phyloP scores from a whole-genome alignment of 1,140 invertebrate genomes.

The Drosophila sturtevanti region DNA sequence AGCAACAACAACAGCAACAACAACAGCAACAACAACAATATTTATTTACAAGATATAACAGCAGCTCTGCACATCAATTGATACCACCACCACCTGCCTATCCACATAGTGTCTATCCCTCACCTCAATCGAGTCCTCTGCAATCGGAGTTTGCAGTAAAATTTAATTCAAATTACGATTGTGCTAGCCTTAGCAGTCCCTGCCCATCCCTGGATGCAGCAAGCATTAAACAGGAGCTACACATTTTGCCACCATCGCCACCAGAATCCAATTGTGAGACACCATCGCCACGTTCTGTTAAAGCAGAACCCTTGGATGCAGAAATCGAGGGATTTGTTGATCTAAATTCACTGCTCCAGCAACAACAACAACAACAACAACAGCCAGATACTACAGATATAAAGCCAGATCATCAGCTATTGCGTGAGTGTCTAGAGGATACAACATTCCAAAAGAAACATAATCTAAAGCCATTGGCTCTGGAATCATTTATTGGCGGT shows the following conservation, averaged over 20 bases:
- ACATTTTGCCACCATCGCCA: conserved; percentile 80
- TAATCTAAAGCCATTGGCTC: conserved; percentile 89
- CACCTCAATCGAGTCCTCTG: conserved; percentile 75
- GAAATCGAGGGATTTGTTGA: conserved; percentile 77
- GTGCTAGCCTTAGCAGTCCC: conserved; percentile 72
- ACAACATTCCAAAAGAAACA: conserved; percentile 92
- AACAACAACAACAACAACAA: conserved; percentile 46
- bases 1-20: conserved; percentile 41
- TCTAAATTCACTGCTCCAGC: conserved; percentile 71
- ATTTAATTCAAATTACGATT: conserved; percentile 64
- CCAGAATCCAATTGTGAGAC: conserved; percentile 82
- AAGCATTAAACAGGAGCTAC: conserved; percentile 79
- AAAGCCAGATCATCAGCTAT: conserved; percentile 88
- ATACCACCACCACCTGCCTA: conserved; percentile 70
- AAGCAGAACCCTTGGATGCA: conserved; percentile 77
- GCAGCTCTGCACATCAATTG: conserved; percentile 42
- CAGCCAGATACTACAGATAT: conserved; percentile 51
- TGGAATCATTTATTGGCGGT: conserved; percentile 84
- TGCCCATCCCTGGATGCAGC: conserved; percentile 73
- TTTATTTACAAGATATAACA: no score
- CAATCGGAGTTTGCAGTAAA: conserved; percentile 74
- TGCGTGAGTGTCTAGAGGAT: conserved; percentile 91
- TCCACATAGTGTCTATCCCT: conserved; percentile 74
- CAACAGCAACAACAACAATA: not conserved
- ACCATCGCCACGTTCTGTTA: conserved; percentile 74